Percentiles rank a stretch among this genome's conserved stretches.
phyloP scores from a whole-genome alignment of 2,797 vertebrate genomes.

The Pyrocephalus nanus region DNA sequence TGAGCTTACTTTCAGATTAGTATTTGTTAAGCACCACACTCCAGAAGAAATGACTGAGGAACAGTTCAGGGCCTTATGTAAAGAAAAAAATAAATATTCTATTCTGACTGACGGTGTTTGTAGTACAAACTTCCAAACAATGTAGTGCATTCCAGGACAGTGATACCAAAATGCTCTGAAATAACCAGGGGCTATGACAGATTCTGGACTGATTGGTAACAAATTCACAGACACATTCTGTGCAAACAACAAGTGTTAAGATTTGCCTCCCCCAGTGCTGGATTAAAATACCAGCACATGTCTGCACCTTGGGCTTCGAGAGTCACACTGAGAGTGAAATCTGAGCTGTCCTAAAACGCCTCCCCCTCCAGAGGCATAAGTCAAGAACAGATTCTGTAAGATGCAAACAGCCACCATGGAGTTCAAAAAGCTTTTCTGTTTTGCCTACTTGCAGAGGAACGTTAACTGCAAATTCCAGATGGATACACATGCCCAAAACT shows the following conservation, averaged over 20 bases:
- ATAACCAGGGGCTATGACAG: not conserved
- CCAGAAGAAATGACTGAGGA: constrained; percentile 47
- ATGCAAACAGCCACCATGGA: not conserved
- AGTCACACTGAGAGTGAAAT: not conserved
- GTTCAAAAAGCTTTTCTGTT: not conserved
- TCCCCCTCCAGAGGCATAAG: not conserved
- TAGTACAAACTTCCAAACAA: not conserved
- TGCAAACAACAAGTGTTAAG: not conserved
- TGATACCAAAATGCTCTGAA: not conserved
- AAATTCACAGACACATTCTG: not conserved
- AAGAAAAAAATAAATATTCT: not conserved
- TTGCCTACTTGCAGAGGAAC: not conserved
- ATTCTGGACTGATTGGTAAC: not conserved
- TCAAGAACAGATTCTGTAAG: not conserved
- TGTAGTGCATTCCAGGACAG: not conserved
- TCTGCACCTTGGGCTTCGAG: not conserved
- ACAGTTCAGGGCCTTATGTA: not conserved
- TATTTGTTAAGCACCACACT: constrained; percentile 51
- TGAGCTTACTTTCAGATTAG: constrained; percentile 39
- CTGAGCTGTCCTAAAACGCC: not conserved
- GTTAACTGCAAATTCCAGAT: not conserved
- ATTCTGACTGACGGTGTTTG: not conserved
- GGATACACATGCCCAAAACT: not conserved
- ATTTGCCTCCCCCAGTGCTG: not conserved
- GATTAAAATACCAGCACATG: not conserved